Evolutionary conservation across 2,888 invertebrate genomes (phyloP), one percentile per base, ranked within the genome.

Genomic region (Lapara coniferarum): DNA sequence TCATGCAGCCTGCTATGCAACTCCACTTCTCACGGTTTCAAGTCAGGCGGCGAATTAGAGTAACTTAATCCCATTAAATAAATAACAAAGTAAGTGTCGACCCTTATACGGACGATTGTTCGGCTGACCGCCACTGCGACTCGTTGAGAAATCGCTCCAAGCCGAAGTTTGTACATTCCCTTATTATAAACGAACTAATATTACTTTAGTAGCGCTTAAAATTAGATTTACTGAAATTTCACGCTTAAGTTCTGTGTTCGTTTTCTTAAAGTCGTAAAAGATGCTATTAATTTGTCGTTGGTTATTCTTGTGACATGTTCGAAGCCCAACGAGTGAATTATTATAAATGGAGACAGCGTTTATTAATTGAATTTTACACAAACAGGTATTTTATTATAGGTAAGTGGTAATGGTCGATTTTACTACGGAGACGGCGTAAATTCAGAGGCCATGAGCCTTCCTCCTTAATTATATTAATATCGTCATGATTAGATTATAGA

Each of bases 61-160:
- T 16, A 16, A 37, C 58, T 44, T 59, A 59, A 59, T n/a, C 53
- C n/a, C 53, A 8, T 53, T 53, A 44, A 13, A 16, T 46, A 16
- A 49, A 63, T 49, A 19, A 49, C 19, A 25, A 19, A 19, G 63
- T 63, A 13, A 13, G 13, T 63, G 63, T 63, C 49, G 63, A 19
- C 25, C 73, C 71, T 74, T 14, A 19, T 56, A 52, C 72, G 70
- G 69, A 69, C 72, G 71, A 74, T 74, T 74, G 73, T 66, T 74
- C 72, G 74, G 63, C 19, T 49, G 19, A 49, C 19, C 19, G 59
- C 46, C 76, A 77, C 81, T 81, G 80, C 81, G 80, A 76, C 78
- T 82, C 78, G 79, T 79, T 82, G 80, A 81, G 78, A 81, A 81
- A 81, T 80, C 75, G 74, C 74, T 63, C 73, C 73, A 70, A 75